Evolutionary conservation across 2,888 invertebrate species (phyloP).

Genomic region (Tenthredo notha): DNA sequence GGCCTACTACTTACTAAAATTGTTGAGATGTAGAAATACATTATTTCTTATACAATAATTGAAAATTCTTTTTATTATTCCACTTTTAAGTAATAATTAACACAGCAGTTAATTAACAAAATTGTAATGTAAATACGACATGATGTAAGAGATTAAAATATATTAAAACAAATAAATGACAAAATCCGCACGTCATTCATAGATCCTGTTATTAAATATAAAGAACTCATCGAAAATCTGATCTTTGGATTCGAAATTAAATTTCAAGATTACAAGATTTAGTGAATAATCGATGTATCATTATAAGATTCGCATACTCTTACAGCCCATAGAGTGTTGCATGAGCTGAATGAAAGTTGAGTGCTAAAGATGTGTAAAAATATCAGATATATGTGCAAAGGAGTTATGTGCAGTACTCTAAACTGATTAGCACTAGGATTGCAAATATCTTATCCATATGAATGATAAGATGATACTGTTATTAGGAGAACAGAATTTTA

Average conservation of each 20-base stretch:
- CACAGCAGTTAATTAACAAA: constrained; percentile 25
- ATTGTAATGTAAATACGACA: constrained; percentile 37
- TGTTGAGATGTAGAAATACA: constrained; percentile 50
- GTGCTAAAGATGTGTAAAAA: not conserved
- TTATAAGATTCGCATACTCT: not conserved
- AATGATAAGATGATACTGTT: not conserved
- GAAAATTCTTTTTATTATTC: constrained; percentile 16
- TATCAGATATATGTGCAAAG: not conserved
- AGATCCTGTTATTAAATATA: not conserved
- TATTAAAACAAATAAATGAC: constrained; percentile 3
- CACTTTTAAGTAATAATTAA: not conserved
- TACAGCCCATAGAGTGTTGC: not conserved
- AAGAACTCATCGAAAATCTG: not conserved
- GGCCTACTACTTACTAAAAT: constrained; percentile 49
- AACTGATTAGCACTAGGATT: constrained; percentile 13
- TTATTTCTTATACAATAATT: constrained; percentile 45
- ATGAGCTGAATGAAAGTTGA: not conserved
- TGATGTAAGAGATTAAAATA: not conserved
- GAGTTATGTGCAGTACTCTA: not conserved
- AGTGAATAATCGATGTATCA: not conserved
- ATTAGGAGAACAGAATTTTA: not conserved
- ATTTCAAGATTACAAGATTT: not conserved
- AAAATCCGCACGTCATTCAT: not conserved
- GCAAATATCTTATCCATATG: not conserved
- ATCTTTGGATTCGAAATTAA: not conserved